Evolutionary conservation across 2,113 vertebrate genomes (phyloP).

Genomic region (Zootoca vivipara): DNA sequence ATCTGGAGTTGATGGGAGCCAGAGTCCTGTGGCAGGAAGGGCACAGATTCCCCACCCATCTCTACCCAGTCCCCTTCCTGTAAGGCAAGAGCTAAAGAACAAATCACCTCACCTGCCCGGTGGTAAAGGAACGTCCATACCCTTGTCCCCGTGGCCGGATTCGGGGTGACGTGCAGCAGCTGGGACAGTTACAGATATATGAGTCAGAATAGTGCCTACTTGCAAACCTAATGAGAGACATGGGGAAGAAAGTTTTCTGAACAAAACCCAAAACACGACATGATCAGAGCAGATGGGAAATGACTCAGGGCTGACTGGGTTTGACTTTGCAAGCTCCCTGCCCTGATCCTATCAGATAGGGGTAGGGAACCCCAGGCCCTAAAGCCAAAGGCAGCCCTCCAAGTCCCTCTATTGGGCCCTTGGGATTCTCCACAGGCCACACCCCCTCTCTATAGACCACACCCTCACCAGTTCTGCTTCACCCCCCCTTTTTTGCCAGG

Average conservation of each 20-base stretch:
- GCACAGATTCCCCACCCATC: neutral
- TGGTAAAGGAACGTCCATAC: conserved; percentile 95
- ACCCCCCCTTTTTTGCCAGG: too few species aligned
- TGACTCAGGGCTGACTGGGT: accelerated
- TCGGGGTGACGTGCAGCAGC: conserved; percentile 87
- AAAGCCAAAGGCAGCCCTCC: too few species aligned
- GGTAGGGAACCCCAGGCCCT: too few species aligned
- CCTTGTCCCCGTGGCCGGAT: conserved; percentile 88
- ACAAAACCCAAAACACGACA: conserved; percentile 40
- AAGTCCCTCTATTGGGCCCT: too few species aligned
- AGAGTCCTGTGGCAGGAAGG: neutral
- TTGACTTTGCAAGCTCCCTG: neutral
- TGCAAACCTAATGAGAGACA: conserved; percentile 74
- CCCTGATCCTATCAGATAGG: neutral
- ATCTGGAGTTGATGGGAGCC: neutral
- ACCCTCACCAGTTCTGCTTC: too few species aligned
- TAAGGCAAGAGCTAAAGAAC: accelerated
- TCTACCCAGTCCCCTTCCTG: neutral
- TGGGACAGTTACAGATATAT: conserved; percentile 86
- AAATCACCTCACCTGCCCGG: conserved; percentile 85
- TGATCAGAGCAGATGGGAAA: conserved; percentile 51
- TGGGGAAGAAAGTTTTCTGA: conserved; percentile 47
- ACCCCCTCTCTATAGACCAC: too few species aligned
- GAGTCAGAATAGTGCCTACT: conserved; percentile 85
- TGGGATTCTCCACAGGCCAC: too few species aligned